Conservation (phyloP, 2,888 invertebrate species). For the Gymnoscelis rufifasciata region DNA sequence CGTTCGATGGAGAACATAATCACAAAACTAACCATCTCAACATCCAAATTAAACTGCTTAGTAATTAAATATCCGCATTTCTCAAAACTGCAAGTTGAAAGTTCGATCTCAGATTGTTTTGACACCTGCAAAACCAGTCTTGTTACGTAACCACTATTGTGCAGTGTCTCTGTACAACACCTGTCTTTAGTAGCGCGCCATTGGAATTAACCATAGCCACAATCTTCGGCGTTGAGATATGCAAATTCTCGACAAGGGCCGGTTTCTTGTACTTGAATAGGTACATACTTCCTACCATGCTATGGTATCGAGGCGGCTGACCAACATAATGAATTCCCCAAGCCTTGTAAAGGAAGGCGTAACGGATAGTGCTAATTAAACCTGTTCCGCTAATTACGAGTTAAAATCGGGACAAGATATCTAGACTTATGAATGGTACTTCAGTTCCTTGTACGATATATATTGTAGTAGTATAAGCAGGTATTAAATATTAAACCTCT, state of each 20-base stretch:
- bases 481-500: no score
- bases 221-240: not conserved
- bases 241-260: no score
- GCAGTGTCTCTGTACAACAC: slow-evolving; percentile 12
- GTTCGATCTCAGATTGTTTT: slow-evolving; percentile 6
- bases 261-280: no score
- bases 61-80: not conserved
- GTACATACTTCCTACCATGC: not conserved
- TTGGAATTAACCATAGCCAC: not conserved
- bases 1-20: no score
- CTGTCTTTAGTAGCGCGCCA: slow-evolving; percentile 22
- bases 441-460: slow-evolving; percentile 32
- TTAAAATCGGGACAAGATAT: slow-evolving; percentile 28
- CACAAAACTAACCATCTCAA: no score
- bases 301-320: not conserved
- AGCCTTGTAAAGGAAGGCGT: slow-evolving; percentile 34
- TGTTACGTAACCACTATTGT: slow-evolving; percentile 11
- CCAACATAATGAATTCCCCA: slow-evolving; percentile 3
- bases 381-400: slow-evolving; percentile 41
- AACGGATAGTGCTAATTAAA: slow-evolving; percentile 33
- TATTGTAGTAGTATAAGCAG: no score
- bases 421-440: slow-evolving; percentile 29
- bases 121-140: slow-evolving; percentile 18
- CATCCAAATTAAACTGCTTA: not conserved
- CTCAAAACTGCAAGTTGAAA: not conserved